Base-by-base conservation (phyloP, 1,140 invertebrate genomes). In the Saxidomus purpurata region DNA sequence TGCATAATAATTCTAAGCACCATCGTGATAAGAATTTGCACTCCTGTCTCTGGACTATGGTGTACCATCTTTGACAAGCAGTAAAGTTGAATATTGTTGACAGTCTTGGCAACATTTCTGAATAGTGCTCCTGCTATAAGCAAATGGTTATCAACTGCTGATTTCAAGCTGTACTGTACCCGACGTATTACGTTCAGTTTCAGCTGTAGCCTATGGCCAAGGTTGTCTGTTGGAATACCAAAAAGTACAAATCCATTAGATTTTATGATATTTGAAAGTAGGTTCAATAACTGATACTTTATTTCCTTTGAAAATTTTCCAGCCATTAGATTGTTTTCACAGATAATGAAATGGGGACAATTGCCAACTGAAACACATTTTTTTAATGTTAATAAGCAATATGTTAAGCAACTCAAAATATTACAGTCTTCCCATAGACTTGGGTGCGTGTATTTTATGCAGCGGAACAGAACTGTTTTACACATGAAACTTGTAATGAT, bases 391-490 rank as follows among this genome's bases (percentile, higher is more conserved):
- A n/a, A 55, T 19, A 55, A 4, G 19, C 52, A 55, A 19, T 55
- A 55, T 22, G 19, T n/a, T 4, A 55, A 11, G 31, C 71, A 76
- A 6, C 6, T 28, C 25, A 76, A 13, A n/a, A 76, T 19, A 25
- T 76, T 76, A 15, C 13, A 13, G 19, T 76, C 71, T 15, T 49
- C 8, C 71, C 71, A 76, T 40, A 47, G 22, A 49, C 25, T 3
- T 9, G 19, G 9, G 8, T 1, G 15, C n/a, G 38, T 76, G n/a
- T 47, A 25, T 25, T 47, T n/a, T 43, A 76, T 47, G n/a, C 71
- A 76, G n/a, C 49, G 71, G 11, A 76, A 76, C 6, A 76, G 38
- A 47, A 49, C 71, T 25, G 71, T 76, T 76, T 76, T 76, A 47
- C 22, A 49, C 38, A 76, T 49, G 22, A 43, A 76, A 76, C 71